Evolutionary conservation across 2,888 invertebrate species (phyloP).

Genomic region (Catocala nupta): DNA sequence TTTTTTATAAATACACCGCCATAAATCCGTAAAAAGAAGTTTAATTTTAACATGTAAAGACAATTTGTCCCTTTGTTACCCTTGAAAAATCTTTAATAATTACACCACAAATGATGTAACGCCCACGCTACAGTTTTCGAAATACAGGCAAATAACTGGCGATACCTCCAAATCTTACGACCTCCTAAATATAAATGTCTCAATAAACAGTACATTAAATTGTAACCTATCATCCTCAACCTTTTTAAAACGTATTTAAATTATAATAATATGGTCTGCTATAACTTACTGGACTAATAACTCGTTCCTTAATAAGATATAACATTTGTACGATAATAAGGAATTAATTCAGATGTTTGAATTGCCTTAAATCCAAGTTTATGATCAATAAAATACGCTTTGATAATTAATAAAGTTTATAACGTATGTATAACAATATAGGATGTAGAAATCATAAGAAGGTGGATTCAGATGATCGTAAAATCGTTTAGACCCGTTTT

Average conservation of each 20-base stretch:
- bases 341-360: slow-evolving; percentile 58
- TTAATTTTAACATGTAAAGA: too few relatives aligned
- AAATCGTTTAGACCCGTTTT: slow-evolving; percentile 65
- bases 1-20: too few relatives aligned
- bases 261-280: slow-evolving; percentile 53
- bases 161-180: neutral
- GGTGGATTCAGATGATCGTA: slow-evolving; percentile 50
- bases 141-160: neutral
- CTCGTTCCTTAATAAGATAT: slow-evolving; percentile 54
- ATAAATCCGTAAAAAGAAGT: too few relatives aligned
- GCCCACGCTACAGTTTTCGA: neutral
- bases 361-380: slow-evolving; percentile 59
- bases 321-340: slow-evolving; percentile 62
- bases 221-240: slow-evolving; percentile 55
- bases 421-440: slow-evolving; percentile 58
- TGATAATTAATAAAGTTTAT: slow-evolving; percentile 68
- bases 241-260: slow-evolving; percentile 58
- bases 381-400: slow-evolving; percentile 59
- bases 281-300: slow-evolving; percentile 46
- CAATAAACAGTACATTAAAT: slow-evolving; percentile 53
- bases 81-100: too few relatives aligned
- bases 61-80: too few relatives aligned
- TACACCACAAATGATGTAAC: neutral
- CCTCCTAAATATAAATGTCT: slow-evolving; percentile 28
- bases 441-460: slow-evolving; percentile 58